A percentile compares a stretch with the other conserved stretches of the same genome.
phyloP scores from a whole-genome alignment of 2,888 invertebrate species.

The Strigamia crassipes region DNA sequence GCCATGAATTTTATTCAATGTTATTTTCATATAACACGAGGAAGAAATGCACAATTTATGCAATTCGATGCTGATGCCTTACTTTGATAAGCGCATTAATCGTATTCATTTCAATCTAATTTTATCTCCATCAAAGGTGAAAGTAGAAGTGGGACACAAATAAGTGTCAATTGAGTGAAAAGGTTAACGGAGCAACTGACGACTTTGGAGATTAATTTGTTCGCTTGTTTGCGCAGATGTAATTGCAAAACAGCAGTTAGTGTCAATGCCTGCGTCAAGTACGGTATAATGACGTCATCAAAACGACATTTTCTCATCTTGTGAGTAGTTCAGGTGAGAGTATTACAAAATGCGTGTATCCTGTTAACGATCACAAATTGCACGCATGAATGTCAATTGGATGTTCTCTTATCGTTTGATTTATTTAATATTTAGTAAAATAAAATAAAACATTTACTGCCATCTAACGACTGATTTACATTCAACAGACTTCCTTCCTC shows the following conservation, averaged over 20 bases:
- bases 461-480: not conserved
- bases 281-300: not conserved
- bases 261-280: not conserved
- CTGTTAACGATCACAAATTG: not conserved
- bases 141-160: not conserved
- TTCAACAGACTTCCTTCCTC: not conserved
- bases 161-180: constrained; percentile 10
- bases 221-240: not conserved
- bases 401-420: not conserved
- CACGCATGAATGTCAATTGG: not conserved
- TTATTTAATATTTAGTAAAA: not conserved
- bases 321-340: too few relatives aligned
- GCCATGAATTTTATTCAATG: not conserved
- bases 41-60: not conserved
- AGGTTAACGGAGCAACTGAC: not conserved
- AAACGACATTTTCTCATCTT: too few relatives aligned
- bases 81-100: not conserved
- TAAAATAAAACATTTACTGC: not conserved
- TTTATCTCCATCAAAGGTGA: constrained; percentile 10
- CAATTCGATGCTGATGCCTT: not conserved
- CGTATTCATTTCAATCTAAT: constrained; percentile 17
- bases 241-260: not conserved
- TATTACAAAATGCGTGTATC: too few relatives aligned
- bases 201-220: not conserved
- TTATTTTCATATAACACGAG: not conserved